A percentile compares a stretch with the other conserved stretches of the same genome.
Evolutionary conservation across 2,888 invertebrate species (phyloP).

Genomic region (Drepanosiphum platanoidis): DNA sequence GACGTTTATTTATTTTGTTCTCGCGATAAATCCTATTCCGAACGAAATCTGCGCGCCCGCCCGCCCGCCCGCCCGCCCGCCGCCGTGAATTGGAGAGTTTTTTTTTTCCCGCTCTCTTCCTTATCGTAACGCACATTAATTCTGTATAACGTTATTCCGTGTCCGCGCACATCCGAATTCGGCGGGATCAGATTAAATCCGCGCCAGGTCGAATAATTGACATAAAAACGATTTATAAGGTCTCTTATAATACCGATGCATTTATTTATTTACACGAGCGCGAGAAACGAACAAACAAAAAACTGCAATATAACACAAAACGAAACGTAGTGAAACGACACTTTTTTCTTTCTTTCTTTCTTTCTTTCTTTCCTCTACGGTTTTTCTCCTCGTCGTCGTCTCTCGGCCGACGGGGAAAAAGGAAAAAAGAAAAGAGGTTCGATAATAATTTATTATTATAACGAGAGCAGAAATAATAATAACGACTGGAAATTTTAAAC

Average conservation of each 20-base stretch:
- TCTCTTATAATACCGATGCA: no score
- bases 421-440: neutral
- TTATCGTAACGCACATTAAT: conserved; percentile 51
- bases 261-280: neutral
- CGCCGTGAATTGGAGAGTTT: neutral
- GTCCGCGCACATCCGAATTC: conserved; percentile 50
- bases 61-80: no score
- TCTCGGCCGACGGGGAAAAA: neutral
- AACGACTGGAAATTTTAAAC: neutral
- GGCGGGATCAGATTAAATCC: conserved; percentile 45
- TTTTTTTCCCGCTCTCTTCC: neutral
- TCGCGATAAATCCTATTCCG: conserved; percentile 17
- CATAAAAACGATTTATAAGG: conserved; percentile 45
- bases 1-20: neutral
- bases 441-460: neutral
- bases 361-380: neutral
- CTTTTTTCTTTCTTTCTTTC: neutral
- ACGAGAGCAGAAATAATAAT: neutral
- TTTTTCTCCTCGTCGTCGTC: neutral
- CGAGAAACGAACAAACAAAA: conserved; percentile 6
- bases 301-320: conserved; percentile 23
- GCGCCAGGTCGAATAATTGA: conserved; percentile 50
- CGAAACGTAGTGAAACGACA: conserved; percentile 12
- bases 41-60: neutral
- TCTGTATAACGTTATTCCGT: conserved; percentile 37